Percentiles rank a stretch among this genome's conserved stretches.
Conservation (phyloP, 2,888 invertebrate genomes). For the Ophioninae sp. region DNA sequence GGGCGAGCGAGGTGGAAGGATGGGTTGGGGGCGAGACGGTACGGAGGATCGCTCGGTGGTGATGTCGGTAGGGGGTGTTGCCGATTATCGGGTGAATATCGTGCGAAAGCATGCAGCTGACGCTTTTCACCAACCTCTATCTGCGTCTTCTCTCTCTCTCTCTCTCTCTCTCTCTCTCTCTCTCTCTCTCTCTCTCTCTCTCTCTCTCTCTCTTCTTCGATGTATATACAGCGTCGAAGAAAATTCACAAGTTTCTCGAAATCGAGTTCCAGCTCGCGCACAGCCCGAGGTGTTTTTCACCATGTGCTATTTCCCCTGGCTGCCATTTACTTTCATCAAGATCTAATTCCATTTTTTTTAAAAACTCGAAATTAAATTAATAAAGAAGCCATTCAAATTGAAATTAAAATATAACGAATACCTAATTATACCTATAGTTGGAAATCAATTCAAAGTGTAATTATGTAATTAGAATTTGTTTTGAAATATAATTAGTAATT, state of each 20-base stretch:
- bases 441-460: no score
- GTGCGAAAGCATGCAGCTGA: conserved; percentile 78
- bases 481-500: no score
- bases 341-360: neutral
- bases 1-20: neutral
- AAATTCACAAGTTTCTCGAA: conserved; percentile 46
- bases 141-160: conserved; percentile 49
- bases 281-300: conserved; percentile 4
- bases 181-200: no score
- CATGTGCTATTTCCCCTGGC: conserved; percentile 24
- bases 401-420: no score
- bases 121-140: conserved; percentile 71
- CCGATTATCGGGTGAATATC: conserved; percentile 77
- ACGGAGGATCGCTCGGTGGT: conserved; percentile 43
- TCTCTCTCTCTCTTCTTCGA: conserved; percentile 3
- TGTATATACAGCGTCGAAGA: conserved; percentile 25
- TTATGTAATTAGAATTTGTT: no score
- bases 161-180: neutral
- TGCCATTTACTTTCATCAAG: conserved; percentile 24
- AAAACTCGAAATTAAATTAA: neutral
- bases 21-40: neutral
- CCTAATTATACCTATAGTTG: no score
- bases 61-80: conserved; percentile 60
- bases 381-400: neutral
- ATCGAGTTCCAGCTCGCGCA: conserved; percentile 48